Percentiles rank a stretch among this genome's conserved stretches.
These are phyloP conservation scores for Palloptera scutellata DNA, from an alignment of 2,888 invertebrate genomes.

Conservation along the genomic window DNA sequence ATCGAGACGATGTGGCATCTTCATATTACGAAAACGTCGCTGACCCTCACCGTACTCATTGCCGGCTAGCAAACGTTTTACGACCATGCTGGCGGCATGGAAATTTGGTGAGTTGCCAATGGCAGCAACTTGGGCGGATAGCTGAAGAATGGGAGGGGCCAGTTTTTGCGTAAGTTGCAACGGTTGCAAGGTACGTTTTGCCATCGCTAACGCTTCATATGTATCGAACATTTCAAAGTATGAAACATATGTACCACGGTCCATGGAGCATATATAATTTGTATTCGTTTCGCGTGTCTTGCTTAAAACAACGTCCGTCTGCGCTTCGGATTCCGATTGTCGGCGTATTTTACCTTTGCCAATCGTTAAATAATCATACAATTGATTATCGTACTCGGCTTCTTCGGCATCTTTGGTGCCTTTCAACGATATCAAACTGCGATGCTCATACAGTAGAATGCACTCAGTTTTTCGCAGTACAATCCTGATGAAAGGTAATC, in stretches of 20 bases:
- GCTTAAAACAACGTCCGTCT: constrained; percentile 70
- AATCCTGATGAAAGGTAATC: constrained; percentile 67
- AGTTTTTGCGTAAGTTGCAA: not conserved
- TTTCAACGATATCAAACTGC: constrained; percentile 70
- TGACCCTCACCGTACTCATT: constrained; percentile 72
- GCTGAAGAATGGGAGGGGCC: constrained; percentile 11
- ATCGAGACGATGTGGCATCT: constrained; percentile 68
- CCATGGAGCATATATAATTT: constrained; percentile 66
- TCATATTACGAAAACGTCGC: constrained; percentile 74
- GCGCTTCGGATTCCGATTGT: constrained; percentile 73
- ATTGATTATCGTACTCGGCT: constrained; percentile 71
- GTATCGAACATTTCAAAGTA: constrained; percentile 82
- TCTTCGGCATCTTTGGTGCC: constrained; percentile 68
- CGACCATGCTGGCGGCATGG: constrained; percentile 69
- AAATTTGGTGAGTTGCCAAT: constrained; percentile 60
- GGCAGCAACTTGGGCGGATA: constrained; percentile 26
- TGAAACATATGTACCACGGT: constrained; percentile 73
- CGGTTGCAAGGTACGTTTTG: not conserved
- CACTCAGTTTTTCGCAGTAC: constrained; percentile 74
- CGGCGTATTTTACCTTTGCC: constrained; percentile 76
- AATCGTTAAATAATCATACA: constrained; percentile 73
- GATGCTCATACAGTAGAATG: constrained; percentile 70
- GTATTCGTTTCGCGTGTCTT: constrained; percentile 74
- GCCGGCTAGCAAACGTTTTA: constrained; percentile 76
- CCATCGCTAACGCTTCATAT: constrained; percentile 61